Conservation (phyloP, 2,888 invertebrate species). For the Frankliniella intonsa region DNA sequence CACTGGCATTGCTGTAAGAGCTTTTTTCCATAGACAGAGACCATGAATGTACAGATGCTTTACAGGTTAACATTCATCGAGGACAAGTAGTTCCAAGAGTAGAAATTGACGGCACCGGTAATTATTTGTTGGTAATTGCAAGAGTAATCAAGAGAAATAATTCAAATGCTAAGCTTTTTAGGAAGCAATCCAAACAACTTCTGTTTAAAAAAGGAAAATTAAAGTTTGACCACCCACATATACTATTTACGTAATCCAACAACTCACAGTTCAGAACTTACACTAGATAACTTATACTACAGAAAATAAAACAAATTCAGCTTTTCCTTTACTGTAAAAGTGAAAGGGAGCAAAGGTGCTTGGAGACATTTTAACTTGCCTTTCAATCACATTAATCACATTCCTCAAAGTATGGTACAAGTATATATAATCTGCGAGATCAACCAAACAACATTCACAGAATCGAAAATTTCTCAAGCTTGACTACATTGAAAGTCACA, state of each 20-base stretch:
- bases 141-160: neutral
- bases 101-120: neutral
- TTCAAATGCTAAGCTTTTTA: neutral
- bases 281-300: neutral
- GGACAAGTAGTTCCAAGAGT: neutral
- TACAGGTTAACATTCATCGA: neutral
- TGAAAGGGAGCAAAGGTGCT: neutral
- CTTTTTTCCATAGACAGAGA: neutral
- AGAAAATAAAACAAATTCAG: slow-evolving; percentile 20
- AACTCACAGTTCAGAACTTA: slow-evolving; percentile 17
- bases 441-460: neutral
- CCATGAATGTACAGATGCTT: neutral
- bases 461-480: neutral
- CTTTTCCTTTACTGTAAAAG: neutral
- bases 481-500: neutral
- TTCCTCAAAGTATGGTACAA: slow-evolving; percentile 10
- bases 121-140: neutral
- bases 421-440: neutral
- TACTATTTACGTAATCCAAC: slow-evolving; percentile 13
- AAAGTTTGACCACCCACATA: neutral
- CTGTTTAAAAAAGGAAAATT: slow-evolving; percentile 1
- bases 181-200: neutral
- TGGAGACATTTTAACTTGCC: neutral
- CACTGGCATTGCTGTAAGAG: neutral
- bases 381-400: slow-evolving; percentile 12